phyloP scores from a whole-genome alignment of 2,113 vertebrate genomes.

The Naja naja region DNA sequence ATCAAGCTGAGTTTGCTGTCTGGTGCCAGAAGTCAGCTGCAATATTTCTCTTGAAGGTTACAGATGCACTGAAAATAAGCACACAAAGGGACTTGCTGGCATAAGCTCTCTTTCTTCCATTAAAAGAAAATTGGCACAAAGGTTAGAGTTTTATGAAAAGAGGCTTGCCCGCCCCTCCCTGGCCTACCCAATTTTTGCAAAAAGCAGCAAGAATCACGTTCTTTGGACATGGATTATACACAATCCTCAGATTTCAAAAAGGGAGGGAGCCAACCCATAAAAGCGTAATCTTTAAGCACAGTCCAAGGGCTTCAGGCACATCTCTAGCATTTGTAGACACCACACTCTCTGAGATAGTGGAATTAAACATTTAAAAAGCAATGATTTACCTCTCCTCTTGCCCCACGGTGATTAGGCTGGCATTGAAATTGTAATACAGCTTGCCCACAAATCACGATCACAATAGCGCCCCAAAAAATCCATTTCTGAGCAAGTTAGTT shows the following conservation, averaged over 20 bases:
- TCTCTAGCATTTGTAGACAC: not conserved
- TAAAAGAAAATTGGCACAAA: conserved; percentile 13
- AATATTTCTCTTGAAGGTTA: not conserved
- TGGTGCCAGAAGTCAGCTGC: not conserved
- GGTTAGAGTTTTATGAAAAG: not conserved
- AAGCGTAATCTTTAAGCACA: not conserved
- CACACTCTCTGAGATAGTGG: not conserved
- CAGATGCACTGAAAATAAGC: not conserved
- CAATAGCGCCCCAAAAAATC: not conserved
- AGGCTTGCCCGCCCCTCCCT: not conserved
- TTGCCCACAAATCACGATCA: not conserved
- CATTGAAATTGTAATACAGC: not conserved
- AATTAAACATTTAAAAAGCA: not conserved
- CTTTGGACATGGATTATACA: not conserved
- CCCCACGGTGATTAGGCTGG: not conserved
- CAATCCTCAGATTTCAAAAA: conserved; percentile 1
- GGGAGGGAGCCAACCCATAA: not conserved
- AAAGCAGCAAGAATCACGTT: not conserved
- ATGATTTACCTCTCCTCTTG: not conserved
- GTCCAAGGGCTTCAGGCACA: not conserved
- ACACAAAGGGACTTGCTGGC: not conserved
- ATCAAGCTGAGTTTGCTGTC: not conserved
- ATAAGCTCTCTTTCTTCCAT: not conserved
- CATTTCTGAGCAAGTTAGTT: not conserved
- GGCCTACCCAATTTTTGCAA: not conserved